Evolutionary conservation across 1,140 invertebrate genomes (phyloP), one percentile per base, ranked within the genome.

Genomic region (Sarcophaga bullata): DNA sequence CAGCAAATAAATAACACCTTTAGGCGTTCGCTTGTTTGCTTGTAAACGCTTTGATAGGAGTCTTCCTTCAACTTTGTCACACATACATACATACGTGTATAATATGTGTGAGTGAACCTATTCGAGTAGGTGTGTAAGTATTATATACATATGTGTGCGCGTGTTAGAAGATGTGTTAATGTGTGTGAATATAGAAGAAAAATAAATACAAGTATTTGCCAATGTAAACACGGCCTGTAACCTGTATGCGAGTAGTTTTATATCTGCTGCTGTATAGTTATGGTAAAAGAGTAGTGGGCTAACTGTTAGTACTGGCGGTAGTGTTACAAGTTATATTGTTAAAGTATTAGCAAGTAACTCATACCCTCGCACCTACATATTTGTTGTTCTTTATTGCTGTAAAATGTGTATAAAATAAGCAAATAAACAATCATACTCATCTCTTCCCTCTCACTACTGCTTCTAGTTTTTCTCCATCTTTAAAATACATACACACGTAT

Each of bases 1-100:
- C 17, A 68, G 17, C 62, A 68, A 68, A 68, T 68, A 68, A 68
- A 68, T 68, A 68, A 68, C 62, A 68, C 62, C 62, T 68, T 68
- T 25, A 68, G 62, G 62, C 62, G 19, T 37, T 37, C 4, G 25
- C 25, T 37, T 68, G 19, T 68, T 68, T 68, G 62, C 62, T 68
- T 68, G 62, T 68, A 68, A 68, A 68, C 62, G 19, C 62, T 19
- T 68, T 25, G 17, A 68, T 68, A 68, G 62, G 19, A 68, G 62
- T 68, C 62, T 25, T 19, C 62, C 19, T 19, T 17, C 6, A 8
- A 68, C 62, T 6, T 68, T 19, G 17, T 2, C 62, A 17, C 2
- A 68, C 17, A 68, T 68, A 37, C 25, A 37, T 37, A 37, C 25
- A 37, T 37, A 37, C 25, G n/a, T n/a, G n/a, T n/a, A n/a, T n/a